Evolutionary conservation across 2,888 invertebrate species (phyloP).

Genomic region (Sinohyriopsis cumingii): DNA sequence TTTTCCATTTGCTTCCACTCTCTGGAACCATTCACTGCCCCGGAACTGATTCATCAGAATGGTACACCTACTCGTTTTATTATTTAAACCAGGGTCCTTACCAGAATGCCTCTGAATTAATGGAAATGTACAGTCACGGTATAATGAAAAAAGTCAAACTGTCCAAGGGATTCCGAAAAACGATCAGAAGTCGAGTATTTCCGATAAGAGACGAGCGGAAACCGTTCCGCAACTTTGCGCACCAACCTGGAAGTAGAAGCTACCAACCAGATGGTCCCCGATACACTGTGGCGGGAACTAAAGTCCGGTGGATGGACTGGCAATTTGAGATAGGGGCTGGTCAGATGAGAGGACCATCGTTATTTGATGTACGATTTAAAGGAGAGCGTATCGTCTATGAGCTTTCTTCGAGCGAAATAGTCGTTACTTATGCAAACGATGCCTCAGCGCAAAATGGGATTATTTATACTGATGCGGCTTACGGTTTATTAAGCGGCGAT

Average conservation of each 20-base stretch:
- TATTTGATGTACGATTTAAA: slow-evolving; percentile 40
- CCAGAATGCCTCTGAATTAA: slow-evolving; percentile 16
- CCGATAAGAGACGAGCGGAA: slow-evolving; percentile 12
- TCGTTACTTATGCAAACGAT: slow-evolving; percentile 37
- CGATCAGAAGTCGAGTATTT: slow-evolving; percentile 16
- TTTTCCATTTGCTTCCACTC: slow-evolving; percentile 26
- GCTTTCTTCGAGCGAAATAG: slow-evolving; percentile 45
- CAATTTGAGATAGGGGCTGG: slow-evolving; percentile 36
- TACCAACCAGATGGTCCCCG: slow-evolving; percentile 42
- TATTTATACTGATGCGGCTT: slow-evolving; percentile 34
- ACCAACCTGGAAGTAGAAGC: slow-evolving; percentile 32
- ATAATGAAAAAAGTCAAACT: slow-evolving; percentile 23
- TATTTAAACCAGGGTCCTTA: slow-evolving; percentile 43
- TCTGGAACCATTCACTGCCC: slow-evolving; percentile 27
- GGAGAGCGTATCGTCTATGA: slow-evolving; percentile 49
- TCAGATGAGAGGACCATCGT: slow-evolving; percentile 32
- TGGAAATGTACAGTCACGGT: slow-evolving; percentile 17
- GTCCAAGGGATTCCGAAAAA: slow-evolving; percentile 22
- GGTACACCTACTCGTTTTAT: slow-evolving; percentile 28
- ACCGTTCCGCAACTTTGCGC: slow-evolving; percentile 19
- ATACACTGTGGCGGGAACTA: slow-evolving; percentile 39
- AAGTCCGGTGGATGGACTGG: slow-evolving; percentile 50
- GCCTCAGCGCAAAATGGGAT: slow-evolving; percentile 31
- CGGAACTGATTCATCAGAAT: slow-evolving; percentile 21
- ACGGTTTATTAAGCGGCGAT: slow-evolving; percentile 26